Evolutionary conservation across 2,113 vertebrate species (phyloP).

Genomic region (Rhipidura dahli): DNA sequence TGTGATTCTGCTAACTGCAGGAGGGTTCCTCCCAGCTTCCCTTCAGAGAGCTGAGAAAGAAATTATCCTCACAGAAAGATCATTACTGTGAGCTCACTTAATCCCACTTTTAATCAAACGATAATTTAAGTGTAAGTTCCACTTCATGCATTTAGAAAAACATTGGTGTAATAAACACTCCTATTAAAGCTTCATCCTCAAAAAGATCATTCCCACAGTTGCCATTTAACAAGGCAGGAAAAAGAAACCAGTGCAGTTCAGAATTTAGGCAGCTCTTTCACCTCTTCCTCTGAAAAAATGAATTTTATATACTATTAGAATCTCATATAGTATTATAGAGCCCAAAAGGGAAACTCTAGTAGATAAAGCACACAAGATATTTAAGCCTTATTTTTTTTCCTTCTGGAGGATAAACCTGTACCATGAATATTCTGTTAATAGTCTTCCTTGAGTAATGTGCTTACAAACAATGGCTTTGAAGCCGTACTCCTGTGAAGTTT

Average conservation of each 20-base stretch:
- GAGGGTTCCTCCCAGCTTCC: background rate
- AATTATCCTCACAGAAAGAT: background rate
- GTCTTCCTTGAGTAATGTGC: background rate
- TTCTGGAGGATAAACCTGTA: background rate
- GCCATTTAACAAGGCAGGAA: background rate
- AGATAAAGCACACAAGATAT: background rate
- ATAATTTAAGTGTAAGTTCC: background rate
- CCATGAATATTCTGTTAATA: background rate
- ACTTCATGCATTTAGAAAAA: background rate
- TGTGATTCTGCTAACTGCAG: background rate
- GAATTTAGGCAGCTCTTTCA: background rate
- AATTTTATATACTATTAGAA: background rate
- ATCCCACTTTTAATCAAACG: background rate
- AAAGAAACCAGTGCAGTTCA: background rate
- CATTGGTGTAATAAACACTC: background rate
- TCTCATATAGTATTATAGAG: background rate
- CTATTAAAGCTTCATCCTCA: background rate
- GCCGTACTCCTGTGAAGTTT: background rate
- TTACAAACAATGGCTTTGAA: conserved; percentile 20
- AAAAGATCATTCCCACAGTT: background rate
- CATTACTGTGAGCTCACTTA: background rate
- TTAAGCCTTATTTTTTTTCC: background rate
- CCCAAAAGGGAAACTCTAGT: background rate
- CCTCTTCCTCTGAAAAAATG: background rate
- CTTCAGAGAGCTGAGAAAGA: background rate